Evolutionary conservation across 2,888 invertebrate species (phyloP).

Genomic region (Chironomus tentans): DNA sequence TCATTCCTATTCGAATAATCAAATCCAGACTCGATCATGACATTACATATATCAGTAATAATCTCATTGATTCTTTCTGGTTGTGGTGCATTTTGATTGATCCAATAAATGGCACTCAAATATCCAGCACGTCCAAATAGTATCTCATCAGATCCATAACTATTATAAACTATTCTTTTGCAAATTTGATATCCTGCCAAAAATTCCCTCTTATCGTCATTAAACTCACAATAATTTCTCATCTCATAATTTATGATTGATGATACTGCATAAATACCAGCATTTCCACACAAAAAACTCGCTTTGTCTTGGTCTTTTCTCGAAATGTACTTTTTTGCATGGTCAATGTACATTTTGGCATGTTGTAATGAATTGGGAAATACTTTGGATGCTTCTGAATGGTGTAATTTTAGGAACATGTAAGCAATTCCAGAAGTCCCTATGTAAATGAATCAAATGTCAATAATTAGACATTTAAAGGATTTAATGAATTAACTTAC

Average conservation of each 20-base stretch:
- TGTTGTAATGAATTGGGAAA: conserved; percentile 33
- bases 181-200: conserved; percentile 41
- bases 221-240: conserved; percentile 40
- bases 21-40: conserved; percentile 62
- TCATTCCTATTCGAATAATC: conserved; percentile 52
- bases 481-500: conserved; percentile 28
- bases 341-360: conserved; percentile 53
- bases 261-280: conserved; percentile 66
- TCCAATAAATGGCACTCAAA: conserved; percentile 65
- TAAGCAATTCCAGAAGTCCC: conserved; percentile 50
- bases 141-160: conserved; percentile 69
- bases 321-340: conserved; percentile 49
- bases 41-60: conserved; percentile 55
- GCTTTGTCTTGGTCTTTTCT: conserved; percentile 50
- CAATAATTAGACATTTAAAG: background rate
- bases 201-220: conserved; percentile 39
- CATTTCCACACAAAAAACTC: conserved; percentile 69
- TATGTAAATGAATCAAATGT: conserved; percentile 34
- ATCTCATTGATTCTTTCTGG: conserved; percentile 42
- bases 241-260: conserved; percentile 50
- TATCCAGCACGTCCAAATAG: conserved; percentile 81
- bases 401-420: conserved; percentile 63
- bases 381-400: conserved; percentile 44
- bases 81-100: conserved; percentile 43
- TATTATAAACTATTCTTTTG: conserved; percentile 48